phyloP scores from a whole-genome alignment of 2,113 vertebrate species.

The Apodemus sylvaticus region DNA sequence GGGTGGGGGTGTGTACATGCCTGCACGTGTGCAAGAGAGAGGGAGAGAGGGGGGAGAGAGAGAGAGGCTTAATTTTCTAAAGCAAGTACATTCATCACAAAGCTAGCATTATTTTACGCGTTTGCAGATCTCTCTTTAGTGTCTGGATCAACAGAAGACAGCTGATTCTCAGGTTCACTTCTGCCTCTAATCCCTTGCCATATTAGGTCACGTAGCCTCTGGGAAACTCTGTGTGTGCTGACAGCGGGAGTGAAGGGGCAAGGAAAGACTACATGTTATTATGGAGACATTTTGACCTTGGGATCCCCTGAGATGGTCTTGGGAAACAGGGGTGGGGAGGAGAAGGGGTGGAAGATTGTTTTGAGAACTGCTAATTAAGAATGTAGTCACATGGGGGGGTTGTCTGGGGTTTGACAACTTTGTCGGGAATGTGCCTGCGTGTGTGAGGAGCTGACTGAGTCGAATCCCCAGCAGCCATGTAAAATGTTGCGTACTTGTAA shows the following conservation, averaged over 20 bases:
- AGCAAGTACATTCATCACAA: not conserved
- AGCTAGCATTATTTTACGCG: not conserved
- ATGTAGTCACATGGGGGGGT: not conserved
- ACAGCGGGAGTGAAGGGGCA: not conserved
- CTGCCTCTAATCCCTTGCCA: not conserved
- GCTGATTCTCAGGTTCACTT: not conserved
- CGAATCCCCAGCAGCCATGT: not conserved
- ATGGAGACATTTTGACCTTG: not conserved
- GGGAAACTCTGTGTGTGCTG: not conserved
- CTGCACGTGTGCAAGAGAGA: too few relatives aligned
- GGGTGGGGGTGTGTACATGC: too few relatives aligned
- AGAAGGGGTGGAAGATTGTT: not conserved
- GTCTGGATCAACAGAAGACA: not conserved
- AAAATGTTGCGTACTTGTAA: not conserved
- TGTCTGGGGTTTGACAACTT: not conserved
- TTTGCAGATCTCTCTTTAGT: not conserved
- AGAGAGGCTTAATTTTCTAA: not conserved
- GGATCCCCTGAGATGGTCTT: not conserved
- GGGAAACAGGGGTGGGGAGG: not conserved
- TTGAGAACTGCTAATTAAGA: not conserved
- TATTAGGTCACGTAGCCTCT: not conserved
- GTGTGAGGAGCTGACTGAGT: too few relatives aligned
- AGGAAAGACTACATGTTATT: not conserved
- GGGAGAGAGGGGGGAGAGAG: not conserved
- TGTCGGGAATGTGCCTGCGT: not conserved